phyloP scores from a whole-genome alignment of 1,140 invertebrate species.

The Dreissena rostriformis region DNA sequence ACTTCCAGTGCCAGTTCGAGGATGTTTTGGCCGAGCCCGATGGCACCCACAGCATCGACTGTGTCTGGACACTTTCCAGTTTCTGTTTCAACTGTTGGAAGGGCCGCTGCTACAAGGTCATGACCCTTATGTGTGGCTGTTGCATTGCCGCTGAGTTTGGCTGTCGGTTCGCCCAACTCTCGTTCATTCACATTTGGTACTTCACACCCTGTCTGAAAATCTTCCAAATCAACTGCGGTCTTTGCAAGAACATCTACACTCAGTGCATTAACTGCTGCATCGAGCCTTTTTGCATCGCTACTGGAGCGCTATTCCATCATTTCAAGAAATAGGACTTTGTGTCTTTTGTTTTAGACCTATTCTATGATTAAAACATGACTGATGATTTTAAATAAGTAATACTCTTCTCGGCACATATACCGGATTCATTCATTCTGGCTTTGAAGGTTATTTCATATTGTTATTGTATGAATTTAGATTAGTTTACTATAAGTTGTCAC shows the following conservation, averaged over 20 bases:
- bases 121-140: conserved; percentile 87
- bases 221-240: conserved; percentile 84
- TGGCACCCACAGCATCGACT: conserved; percentile 87
- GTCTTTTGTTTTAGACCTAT: too few species aligned
- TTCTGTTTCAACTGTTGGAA: conserved; percentile 87
- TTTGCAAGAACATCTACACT: conserved; percentile 84
- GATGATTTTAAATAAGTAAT: too few species aligned
- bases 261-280: conserved; percentile 81
- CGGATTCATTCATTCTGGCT: too few species aligned
- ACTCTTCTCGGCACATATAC: too few species aligned
- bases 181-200: conserved; percentile 84
- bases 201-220: conserved; percentile 71
- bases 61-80: conserved; percentile 88
- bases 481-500: too few species aligned
- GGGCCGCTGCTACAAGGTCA: conserved; percentile 87
- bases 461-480: too few species aligned
- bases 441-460: too few species aligned
- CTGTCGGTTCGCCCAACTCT: conserved; percentile 88
- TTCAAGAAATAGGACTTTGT: conserved; percentile 56
- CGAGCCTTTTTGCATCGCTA: conserved; percentile 65
- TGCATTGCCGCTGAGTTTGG: conserved; percentile 87
- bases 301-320: conserved; percentile 58
- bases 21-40: conserved; percentile 90
- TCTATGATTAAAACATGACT: too few species aligned
- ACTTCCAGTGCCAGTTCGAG: conserved; percentile 83